Evolutionary conservation across 2,113 vertebrate species (phyloP).

Genomic region (Brachyistius frenatus): DNA sequence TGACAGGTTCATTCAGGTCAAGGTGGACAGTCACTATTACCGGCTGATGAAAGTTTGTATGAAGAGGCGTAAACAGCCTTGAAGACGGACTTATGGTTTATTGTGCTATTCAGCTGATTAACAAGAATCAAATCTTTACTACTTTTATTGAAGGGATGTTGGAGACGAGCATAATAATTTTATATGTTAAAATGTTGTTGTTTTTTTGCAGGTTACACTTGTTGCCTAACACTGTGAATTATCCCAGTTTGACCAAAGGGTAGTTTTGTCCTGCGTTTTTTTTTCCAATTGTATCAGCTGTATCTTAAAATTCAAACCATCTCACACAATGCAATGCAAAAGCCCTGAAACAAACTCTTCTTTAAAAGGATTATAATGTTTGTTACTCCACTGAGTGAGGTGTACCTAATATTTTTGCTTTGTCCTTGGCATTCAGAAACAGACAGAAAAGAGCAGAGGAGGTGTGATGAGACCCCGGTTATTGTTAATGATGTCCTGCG

Average conservation of each 20-base stretch:
- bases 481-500: background rate
- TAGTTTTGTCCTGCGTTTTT: background rate
- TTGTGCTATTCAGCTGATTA: background rate
- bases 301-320: background rate
- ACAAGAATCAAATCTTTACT: background rate
- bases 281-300: background rate
- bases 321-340: background rate
- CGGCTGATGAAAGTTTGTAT: background rate
- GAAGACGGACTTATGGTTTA: background rate
- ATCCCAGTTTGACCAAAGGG: background rate
- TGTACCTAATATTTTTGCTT: background rate
- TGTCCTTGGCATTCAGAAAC: background rate
- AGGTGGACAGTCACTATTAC: background rate
- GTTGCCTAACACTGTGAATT: background rate
- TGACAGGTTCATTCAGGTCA: background rate
- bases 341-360: background rate
- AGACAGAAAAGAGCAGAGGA: background rate
- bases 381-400: background rate
- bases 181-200: background rate
- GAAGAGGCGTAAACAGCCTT: constrained; percentile 12
- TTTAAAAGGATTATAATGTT: background rate
- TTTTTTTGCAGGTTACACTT: too few species aligned
- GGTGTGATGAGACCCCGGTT: background rate
- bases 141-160: background rate
- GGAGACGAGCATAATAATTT: background rate